Conservation (phyloP, 2,888 invertebrate species). For the Tetanocera ferruginea region DNA sequence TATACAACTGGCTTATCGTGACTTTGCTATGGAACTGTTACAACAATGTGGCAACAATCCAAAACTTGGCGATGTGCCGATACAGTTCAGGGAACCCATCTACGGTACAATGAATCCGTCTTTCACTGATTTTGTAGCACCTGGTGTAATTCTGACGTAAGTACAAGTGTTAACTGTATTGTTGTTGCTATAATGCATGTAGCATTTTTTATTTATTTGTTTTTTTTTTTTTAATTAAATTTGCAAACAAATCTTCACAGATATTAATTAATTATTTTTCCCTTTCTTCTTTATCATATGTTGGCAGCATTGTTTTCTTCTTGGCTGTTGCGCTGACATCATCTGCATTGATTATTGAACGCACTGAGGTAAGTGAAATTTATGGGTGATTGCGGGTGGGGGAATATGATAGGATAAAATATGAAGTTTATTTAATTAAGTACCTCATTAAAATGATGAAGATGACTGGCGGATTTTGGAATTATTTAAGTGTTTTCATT, state of each 20-base stretch:
- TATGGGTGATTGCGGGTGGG: not conserved
- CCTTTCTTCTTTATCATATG: not conserved
- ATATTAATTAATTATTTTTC: not conserved
- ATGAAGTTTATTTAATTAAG: not conserved
- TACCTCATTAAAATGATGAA: not conserved
- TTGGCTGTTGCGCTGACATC: constrained; percentile 95
- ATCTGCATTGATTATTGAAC: constrained; percentile 89
- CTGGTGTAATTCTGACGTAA: constrained; percentile 94
- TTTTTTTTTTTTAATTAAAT: not conserved
- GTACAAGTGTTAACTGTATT: constrained; percentile 63
- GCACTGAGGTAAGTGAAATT: constrained; percentile 77
- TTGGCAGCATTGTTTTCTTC: constrained; percentile 92
- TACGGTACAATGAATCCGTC: constrained; percentile 91
- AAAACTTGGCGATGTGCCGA: constrained; percentile 88
- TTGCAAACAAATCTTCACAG: not conserved
- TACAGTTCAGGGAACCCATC: constrained; percentile 89
- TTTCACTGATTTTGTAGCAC: constrained; percentile 96
- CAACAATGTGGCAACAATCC: constrained; percentile 83
- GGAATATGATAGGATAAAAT: too few relatives aligned
- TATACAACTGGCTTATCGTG: constrained; percentile 87
- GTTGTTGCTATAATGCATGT: not conserved
- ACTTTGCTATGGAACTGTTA: constrained; percentile 84
- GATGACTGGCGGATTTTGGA: not conserved
- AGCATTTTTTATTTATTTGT: not conserved
- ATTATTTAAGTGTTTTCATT: not conserved